These are phyloP conservation scores for Xenentodon cancila DNA, from an alignment of 2,797 vertebrate genomes.

Conservation along the genomic window DNA sequence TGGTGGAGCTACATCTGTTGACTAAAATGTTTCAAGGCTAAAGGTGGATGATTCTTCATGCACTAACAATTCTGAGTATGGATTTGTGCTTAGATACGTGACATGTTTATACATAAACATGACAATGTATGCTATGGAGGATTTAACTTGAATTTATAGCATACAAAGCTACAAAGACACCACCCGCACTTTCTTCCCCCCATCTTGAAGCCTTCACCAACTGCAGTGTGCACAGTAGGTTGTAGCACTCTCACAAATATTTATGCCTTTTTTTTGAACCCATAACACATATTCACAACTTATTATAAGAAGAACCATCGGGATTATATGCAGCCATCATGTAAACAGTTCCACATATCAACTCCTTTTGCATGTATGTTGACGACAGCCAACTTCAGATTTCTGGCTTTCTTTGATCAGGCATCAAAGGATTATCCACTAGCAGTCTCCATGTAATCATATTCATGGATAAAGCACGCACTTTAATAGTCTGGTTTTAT, in stretches of 20 bases:
- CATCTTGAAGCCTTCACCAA: not conserved
- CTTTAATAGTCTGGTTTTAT: constrained; percentile 48
- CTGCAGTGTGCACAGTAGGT: constrained; percentile 2
- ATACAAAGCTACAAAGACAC: not conserved
- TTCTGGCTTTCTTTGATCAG: constrained; percentile 67
- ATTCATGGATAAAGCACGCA: constrained; percentile 46
- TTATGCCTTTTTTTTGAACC: constrained; percentile 12
- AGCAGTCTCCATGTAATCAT: constrained; percentile 53
- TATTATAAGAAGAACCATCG: constrained; percentile 30
- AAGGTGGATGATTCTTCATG: constrained; percentile 1
- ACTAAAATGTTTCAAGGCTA: constrained; percentile 3
- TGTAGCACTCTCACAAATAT: not conserved
- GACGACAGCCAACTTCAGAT: constrained; percentile 57
- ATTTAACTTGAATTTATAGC: not conserved
- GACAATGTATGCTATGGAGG: not conserved
- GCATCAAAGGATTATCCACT: constrained; percentile 68
- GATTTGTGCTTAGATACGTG: not conserved
- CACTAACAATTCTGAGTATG: not conserved
- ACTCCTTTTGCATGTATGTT: constrained; percentile 41
- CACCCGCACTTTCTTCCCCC: too few relatives aligned
- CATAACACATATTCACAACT: constrained; percentile 10
- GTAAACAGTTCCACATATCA: constrained; percentile 59
- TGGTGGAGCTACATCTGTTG: constrained; percentile 25
- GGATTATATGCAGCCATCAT: constrained; percentile 61
- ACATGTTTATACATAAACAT: not conserved